A percentile compares a stretch with the other conserved stretches of the same genome.
Evolutionary conservation across 2,888 invertebrate species (phyloP).

Genomic region (Hyposoter dolosus): DNA sequence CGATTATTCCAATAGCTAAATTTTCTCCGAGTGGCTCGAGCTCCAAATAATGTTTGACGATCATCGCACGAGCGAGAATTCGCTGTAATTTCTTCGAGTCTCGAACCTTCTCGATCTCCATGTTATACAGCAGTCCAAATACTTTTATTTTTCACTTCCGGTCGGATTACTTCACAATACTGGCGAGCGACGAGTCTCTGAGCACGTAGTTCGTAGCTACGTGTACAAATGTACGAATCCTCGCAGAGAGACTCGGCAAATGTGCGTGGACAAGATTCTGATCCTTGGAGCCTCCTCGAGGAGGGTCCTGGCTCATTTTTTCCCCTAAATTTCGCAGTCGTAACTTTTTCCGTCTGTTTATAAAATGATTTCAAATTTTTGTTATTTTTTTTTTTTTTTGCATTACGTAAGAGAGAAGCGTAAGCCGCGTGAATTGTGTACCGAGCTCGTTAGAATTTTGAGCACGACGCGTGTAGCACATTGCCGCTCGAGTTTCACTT

Average conservation of each 20-base stretch:
- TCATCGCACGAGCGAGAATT: constrained; percentile 17
- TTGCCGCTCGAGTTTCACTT: constrained; percentile 64
- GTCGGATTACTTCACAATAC: constrained; percentile 51
- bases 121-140: constrained; percentile 8
- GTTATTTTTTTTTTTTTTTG: constrained; percentile 29
- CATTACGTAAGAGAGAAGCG: constrained; percentile 53
- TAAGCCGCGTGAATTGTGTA: constrained; percentile 46
- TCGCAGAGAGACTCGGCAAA: neutral
- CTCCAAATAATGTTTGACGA: constrained; percentile 9
- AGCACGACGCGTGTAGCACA: constrained; percentile 61
- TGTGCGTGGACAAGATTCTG: neutral
- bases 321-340: neutral
- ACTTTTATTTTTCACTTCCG: constrained; percentile 56
- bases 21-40: neutral
- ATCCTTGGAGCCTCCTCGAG: constrained; percentile 18
- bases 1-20: constrained; percentile 10
- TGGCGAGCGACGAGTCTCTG: constrained; percentile 39
- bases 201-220: constrained; percentile 16
- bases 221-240: neutral
- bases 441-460: constrained; percentile 65
- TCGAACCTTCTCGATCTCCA: constrained; percentile 23
- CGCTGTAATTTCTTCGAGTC: neutral
- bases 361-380: constrained; percentile 22
- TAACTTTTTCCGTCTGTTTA: constrained; percentile 16
- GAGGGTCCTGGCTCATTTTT: constrained; percentile 28